Base-by-base conservation (phyloP, 2,888 invertebrate species). In the Pristionchus japonicus region DNA sequence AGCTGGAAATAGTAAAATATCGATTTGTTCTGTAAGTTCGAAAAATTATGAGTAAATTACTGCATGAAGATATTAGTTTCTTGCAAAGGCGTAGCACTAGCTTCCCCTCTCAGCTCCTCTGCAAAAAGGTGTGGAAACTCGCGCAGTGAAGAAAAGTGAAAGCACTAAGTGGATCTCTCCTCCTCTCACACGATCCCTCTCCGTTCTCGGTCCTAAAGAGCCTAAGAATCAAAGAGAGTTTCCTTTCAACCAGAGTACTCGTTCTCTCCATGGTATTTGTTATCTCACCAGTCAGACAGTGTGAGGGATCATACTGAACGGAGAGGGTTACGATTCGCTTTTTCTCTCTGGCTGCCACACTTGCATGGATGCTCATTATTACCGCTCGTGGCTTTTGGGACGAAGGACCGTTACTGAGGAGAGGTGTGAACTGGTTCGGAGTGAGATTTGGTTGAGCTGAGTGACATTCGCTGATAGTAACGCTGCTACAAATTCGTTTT, bases 291-390 rank as follows among this genome's bases (percentile, higher is more conserved):
- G 57, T 20, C n/a, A 57, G 57, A n/a, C 57, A 57, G n/a, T 0
- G 3, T 6, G 1, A n/a, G 57, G n/a, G 70, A 70, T 0, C 20
- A 23, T 1, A 9, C 37, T 4, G 20, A 40, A 4, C 1, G 17
- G 23, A 37, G 37, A 70, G 70, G 37, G 37, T 34, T 31, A 3
- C 64, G 15, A n/a, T n/a, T n/a, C n/a, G n/a, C n/a, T 23, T 23
- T 13, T 64, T 27, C 20, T 9, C 23, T 70, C 20, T 34, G 70
- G 37, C 37, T 70, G 23, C 20, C 70, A 70, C 70, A 6, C 37
- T 27, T n/a, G n/a, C n/a, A n/a, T 67, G 64, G 34, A 37, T 70
- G 70, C 70, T 70, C 70, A 70, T 70, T 70, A 70, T 70, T 70
- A 37, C 70, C 70, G 70, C 70, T 40, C 31, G 31, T 15, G 17